phyloP scores from a whole-genome alignment of 2,797 vertebrate genomes.

The Antrozous pallidus region DNA sequence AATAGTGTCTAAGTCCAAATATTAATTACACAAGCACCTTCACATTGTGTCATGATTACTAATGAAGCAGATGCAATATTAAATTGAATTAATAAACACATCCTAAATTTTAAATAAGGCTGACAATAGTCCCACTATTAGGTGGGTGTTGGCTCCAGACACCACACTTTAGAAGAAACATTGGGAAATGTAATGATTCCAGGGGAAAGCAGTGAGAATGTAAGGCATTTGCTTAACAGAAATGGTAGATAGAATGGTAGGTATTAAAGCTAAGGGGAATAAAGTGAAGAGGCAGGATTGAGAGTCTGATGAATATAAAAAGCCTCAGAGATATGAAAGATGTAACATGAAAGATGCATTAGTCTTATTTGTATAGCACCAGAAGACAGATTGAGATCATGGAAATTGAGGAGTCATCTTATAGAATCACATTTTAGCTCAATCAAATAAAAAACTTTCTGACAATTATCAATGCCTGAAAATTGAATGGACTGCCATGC shows the following conservation, averaged over 20 bases:
- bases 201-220: not conserved
- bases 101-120: not conserved
- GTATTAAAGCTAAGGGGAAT: not conserved
- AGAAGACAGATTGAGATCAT: not conserved
- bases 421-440: not conserved
- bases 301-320: not conserved
- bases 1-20: not conserved
- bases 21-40: not conserved
- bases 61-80: not conserved
- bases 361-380: not conserved
- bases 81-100: not conserved
- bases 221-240: not conserved
- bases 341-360: not conserved
- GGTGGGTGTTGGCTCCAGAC: not conserved
- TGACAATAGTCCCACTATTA: not conserved
- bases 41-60: not conserved
- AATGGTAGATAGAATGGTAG: not conserved
- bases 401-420: not conserved
- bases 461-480: not conserved
- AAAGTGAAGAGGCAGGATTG: not conserved
- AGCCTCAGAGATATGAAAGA: not conserved
- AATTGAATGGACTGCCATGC: not conserved
- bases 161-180: not conserved
- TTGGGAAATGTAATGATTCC: not conserved
- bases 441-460: not conserved